Base-by-base conservation (phyloP, 1,140 invertebrate genomes). In the Formica exsecta region DNA sequence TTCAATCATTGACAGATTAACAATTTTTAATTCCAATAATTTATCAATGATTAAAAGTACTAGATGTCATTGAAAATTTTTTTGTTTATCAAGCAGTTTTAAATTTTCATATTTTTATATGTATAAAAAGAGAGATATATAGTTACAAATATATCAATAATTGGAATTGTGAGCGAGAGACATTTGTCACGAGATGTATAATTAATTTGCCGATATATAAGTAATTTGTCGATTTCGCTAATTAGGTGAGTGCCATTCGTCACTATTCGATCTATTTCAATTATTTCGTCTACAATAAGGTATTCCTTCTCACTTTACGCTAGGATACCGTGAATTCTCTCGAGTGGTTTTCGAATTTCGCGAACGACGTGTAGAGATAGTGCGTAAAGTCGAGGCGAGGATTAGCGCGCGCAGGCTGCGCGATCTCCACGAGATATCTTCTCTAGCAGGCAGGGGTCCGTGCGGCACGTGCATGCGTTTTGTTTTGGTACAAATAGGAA, bases 401-500 rank as follows among this genome's bases (percentile, higher is more conserved):
- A 61, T 29, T n/a, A 19, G 13, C 25, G 13, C 11, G 48, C 19
- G 16, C 57, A 77, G 7, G 44, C 54, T 62, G 44, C 22, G 48
- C 74, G 83, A 38, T 70, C 70, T 64, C 48, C n/a, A 16, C 38
- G 41, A 71, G 75, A 83, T 61, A 71, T 73, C 79, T 83, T 71
- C 71, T 65, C 59, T 83, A 38, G 32, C 62, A 57, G 48, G 48
- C 68, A 62, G 57, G 76, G 87, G 51, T 48, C 36, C 77, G 36
- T 32, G 54, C 66, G 87, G 90, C 90, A 93, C 91, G 93, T 90
- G 92, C 91, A 92, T 83, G 90, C 91, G 89, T 94, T 93, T 93
- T 92, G 92, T 94, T 94, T 93, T 92, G 83, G 92, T 93, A 93
- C 92, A 93, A 93, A 94, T 93, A 93, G 93, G 92, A 93, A 94